These are phyloP conservation scores for Tupaia chinensis DNA, from an alignment of 2,113 vertebrate genomes.

Conservation along the genomic window DNA sequence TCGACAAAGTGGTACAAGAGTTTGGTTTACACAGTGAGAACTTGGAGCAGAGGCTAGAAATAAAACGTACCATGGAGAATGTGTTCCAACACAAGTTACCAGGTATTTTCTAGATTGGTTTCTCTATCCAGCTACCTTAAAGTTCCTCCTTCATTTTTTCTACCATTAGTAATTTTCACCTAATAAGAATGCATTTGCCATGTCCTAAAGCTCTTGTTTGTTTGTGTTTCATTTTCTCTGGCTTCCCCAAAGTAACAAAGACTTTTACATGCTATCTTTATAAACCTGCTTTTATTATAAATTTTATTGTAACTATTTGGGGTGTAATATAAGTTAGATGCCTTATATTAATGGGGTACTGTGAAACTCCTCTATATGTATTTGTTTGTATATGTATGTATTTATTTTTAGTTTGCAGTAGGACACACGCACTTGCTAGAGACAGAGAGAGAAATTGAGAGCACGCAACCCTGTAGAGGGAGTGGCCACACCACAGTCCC, in stretches of 20 bases:
- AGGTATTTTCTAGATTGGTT: constrained; percentile 87
- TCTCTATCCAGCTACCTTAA: constrained; percentile 61
- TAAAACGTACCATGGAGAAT: constrained; percentile 91
- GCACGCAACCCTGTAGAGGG: too few species aligned
- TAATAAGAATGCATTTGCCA: constrained; percentile 27
- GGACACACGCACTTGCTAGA: too few species aligned
- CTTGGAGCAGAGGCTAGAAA: constrained; percentile 87
- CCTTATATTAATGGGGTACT: neutral
- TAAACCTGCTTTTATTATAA: constrained; percentile 16
- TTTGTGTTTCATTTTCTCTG: neutral
- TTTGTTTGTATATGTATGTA: constrained; percentile 28
- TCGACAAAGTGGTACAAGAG: constrained; percentile 90
- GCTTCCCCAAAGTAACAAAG: constrained; percentile 33
- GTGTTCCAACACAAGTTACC: constrained; percentile 91
- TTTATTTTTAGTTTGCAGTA: too few species aligned
- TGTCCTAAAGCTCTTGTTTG: constrained; percentile 20
- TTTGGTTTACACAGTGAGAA: constrained; percentile 92
- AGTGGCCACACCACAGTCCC: too few species aligned
- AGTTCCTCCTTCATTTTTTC: constrained; percentile 43
- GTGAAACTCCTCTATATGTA: neutral
- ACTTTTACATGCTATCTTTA: constrained; percentile 30
- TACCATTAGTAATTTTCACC: constrained; percentile 1
- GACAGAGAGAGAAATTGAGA: too few species aligned
- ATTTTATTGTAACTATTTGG: neutral
- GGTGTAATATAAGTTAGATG: constrained; percentile 7